phyloP scores from a whole-genome alignment of 1,140 invertebrate species.

The Pogonus chalceus region DNA sequence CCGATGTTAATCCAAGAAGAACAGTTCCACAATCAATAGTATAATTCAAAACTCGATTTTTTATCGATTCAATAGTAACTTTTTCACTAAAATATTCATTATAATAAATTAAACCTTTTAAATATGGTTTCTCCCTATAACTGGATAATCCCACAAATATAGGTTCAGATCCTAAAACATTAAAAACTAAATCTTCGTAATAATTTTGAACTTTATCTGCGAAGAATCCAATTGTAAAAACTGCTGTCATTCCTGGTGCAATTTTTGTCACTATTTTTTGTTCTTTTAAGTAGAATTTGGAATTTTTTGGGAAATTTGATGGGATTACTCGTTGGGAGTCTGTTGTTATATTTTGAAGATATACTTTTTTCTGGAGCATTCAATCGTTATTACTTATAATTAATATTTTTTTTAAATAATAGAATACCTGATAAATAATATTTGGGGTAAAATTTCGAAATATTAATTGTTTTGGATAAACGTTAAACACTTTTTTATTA shows the following conservation, averaged over 20 bases:
- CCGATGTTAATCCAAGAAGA: slow-evolving; percentile 27
- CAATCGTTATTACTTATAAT: too few species aligned
- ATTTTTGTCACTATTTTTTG: slow-evolving; percentile 17
- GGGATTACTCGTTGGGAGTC: slow-evolving; percentile 24
- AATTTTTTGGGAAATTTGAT: slow-evolving; percentile 19
- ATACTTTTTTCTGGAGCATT: slow-evolving; percentile 27
- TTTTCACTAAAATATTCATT: slow-evolving; percentile 4
- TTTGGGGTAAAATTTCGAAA: not conserved
- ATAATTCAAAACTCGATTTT: slow-evolving; percentile 9
- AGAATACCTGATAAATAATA: too few species aligned
- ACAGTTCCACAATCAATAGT: slow-evolving; percentile 29
- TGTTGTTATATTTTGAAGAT: slow-evolving; percentile 24
- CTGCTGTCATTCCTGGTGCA: slow-evolving; percentile 28
- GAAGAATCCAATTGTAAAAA: slow-evolving; percentile 24
- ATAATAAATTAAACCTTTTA: slow-evolving; percentile 12
- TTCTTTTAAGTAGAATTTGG: slow-evolving; percentile 17
- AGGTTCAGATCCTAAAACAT: slow-evolving; percentile 10
- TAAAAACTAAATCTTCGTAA: slow-evolving; percentile 22
- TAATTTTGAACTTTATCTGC: slow-evolving; percentile 21
- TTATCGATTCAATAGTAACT: not conserved
- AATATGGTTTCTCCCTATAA: slow-evolving; percentile 24
- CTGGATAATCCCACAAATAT: slow-evolving; percentile 21
- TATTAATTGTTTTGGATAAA: slow-evolving; percentile 2
- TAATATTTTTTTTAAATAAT: too few species aligned
- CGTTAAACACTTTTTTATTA: too few species aligned